A percentile compares a stretch with the other conserved stretches of the same genome.
These are phyloP conservation scores for Bradynema listronoti DNA, from an alignment of 1,140 invertebrate genomes.

Conservation along the genomic window DNA sequence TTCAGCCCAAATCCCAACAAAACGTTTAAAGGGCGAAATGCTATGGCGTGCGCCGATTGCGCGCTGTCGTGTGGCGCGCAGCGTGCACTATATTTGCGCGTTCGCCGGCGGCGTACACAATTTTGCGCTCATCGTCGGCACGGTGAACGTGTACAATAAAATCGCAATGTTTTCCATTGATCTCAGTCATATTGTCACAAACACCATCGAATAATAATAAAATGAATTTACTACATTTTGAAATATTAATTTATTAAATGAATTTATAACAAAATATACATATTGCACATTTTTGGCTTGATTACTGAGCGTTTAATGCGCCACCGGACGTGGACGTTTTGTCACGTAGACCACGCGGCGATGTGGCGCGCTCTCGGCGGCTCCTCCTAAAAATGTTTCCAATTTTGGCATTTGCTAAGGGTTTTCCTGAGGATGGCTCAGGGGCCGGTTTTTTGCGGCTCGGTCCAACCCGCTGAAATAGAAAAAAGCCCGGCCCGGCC, in stretches of 20 bases:
- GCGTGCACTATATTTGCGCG: slow-evolving; percentile 37
- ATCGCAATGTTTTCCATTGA: slow-evolving; percentile 35
- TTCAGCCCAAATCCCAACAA: no score
- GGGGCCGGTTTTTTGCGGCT: no score
- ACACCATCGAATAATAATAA: slow-evolving; percentile 11
- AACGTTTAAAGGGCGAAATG: no score
- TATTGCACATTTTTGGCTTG: no score
- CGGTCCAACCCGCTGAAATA: no score
- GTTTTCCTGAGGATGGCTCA: no score
- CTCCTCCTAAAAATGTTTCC: neutral
- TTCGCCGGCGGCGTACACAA: slow-evolving; percentile 28
- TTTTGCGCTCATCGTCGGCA: slow-evolving; percentile 25
- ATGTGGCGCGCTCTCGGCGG: neutral
- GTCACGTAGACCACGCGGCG: slow-evolving; percentile 25
- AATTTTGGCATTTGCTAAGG: no score
- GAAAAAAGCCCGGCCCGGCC: no score
- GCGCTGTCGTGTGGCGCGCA: slow-evolving; percentile 35
- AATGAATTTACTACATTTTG: neutral
- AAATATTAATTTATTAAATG: slow-evolving; percentile 7
- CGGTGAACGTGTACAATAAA: slow-evolving; percentile 40
- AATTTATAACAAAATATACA: no score
- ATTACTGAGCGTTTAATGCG: no score
- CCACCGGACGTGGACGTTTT: slow-evolving; percentile 21
- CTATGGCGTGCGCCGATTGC: slow-evolving; percentile 26
- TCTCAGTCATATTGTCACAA: slow-evolving; percentile 30